Base-by-base conservation (phyloP, 92 coral and sea anemone species). In the Phenganax marumi region DNA sequence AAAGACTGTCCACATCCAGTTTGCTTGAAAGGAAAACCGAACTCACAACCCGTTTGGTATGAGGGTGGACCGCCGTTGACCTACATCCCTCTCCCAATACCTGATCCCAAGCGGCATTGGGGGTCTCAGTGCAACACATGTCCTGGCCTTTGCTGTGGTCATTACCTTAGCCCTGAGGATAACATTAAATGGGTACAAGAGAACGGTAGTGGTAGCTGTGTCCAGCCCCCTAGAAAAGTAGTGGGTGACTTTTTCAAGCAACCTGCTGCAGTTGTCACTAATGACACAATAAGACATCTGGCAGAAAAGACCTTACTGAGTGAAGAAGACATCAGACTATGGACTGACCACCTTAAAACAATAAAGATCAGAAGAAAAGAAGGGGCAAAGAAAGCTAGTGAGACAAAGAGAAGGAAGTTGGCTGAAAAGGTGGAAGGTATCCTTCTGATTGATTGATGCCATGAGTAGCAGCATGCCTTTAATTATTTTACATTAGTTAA, bases 221-320 rank as follows among this genome's bases (percentile, higher is more conserved):
- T 70, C 65, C 75, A 68, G 50, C 85, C 85, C 33, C 85, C 78
- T 43, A 69, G 85, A 69, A 55, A 57, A 22, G 78, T 81, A 19
- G 51, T 81, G 6, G 64, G 39, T 19, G 76, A 68, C 7, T 53
- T 55, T 77, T 33, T 70, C 18, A 70, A 70, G 22, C 9, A 70
- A 10, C 53, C 18, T 39, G 23, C 54, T 70, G 54, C 21, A 70
- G 76, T 70, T 33, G 18, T 70, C 76, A 62, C 68, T 10, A 21
- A 56, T n/a, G 81, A 54, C 6, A 14, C 76, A 48, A 48, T 39
- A 70, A 70, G 47, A 70, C 51, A n/a, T 16, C 79, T 73, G 54
- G 79, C 79, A 17, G 14, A 73, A 52, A 18, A 49, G 62, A 73
- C 79, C 39, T 14, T 50, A 22, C 62, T 73, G 10, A 73, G 47